These are phyloP conservation scores for Rhorus exstirpatorius DNA, from an alignment of 2,888 invertebrate species.

Conservation along the genomic window DNA sequence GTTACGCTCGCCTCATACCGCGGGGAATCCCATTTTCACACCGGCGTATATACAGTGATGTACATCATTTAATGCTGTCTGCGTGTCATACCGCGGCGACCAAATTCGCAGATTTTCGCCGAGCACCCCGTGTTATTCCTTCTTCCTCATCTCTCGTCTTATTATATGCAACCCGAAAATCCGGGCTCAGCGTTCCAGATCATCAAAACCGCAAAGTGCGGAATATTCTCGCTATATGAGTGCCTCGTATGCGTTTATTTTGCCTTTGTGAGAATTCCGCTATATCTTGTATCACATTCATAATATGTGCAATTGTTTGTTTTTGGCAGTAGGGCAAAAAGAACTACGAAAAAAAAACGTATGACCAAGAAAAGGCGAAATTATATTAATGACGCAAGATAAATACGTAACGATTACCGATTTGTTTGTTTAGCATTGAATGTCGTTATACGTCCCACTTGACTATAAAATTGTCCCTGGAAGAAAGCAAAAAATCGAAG, in stretches of 20 bases:
- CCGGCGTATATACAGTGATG: conserved; percentile 17
- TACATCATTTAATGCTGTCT: conserved; percentile 43
- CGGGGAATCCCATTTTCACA: conserved; percentile 33
- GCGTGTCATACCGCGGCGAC: conserved; percentile 5
- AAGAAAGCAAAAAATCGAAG: too few relatives aligned
- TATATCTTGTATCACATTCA: background rate
- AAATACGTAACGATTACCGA: too few relatives aligned
- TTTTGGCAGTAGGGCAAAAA: background rate
- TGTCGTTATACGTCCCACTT: too few relatives aligned
- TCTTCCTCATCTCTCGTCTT: conserved; percentile 21
- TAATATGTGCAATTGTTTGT: too few relatives aligned
- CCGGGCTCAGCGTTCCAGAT: background rate
- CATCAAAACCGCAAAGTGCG: conserved; percentile 35
- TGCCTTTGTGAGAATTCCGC: background rate
- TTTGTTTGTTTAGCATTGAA: too few relatives aligned
- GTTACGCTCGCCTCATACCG: conserved; percentile 54
- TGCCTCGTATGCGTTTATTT: too few relatives aligned
- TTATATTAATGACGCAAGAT: too few relatives aligned
- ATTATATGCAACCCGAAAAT: conserved; percentile 18
- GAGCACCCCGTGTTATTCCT: conserved; percentile 5
- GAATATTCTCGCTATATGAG: conserved; percentile 13
- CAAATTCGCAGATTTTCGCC: conserved; percentile 30
- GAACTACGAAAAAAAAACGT: background rate
- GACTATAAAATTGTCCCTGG: too few relatives aligned
- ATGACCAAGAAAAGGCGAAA: too few relatives aligned